These are phyloP conservation scores for Solea senegalensis DNA, from an alignment of 2,113 vertebrate species.

Conservation along the genomic window DNA sequence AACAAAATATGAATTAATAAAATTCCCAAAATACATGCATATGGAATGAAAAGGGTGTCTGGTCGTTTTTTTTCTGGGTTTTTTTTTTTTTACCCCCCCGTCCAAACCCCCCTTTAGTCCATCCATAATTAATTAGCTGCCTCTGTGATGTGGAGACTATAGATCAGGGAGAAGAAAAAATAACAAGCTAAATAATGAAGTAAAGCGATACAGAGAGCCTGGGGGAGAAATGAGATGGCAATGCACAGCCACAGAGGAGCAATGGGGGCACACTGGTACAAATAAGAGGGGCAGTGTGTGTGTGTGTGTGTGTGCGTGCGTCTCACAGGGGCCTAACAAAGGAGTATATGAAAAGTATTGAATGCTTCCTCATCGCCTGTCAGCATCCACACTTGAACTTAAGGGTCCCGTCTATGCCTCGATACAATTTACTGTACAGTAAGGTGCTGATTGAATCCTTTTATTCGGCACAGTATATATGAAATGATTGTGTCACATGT, in stretches of 20 bases:
- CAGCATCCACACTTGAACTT: conserved; percentile 39
- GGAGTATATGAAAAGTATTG: conserved; percentile 23
- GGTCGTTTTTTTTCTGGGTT: conserved; percentile 44
- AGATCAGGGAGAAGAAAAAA: conserved; percentile 76
- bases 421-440: conserved; percentile 16
- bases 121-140: conserved; percentile 79
- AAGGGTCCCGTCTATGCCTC: conserved; percentile 5
- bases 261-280: conserved; percentile 48
- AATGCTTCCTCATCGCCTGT: conserved; percentile 22
- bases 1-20: conserved; percentile 79
- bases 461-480: conserved; percentile 9
- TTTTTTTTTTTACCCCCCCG: conserved; percentile 34
- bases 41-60: conserved; percentile 73
- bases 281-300: conserved; percentile 30
- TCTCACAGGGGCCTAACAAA: conserved; percentile 26
- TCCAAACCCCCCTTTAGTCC: conserved; percentile 30
- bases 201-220: conserved; percentile 67
- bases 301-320: conserved; percentile 24
- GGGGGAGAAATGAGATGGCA: conserved; percentile 60
- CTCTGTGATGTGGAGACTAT: conserved; percentile 76
- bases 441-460: conserved; percentile 4
- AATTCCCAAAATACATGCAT: conserved; percentile 72
- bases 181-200: conserved; percentile 79
- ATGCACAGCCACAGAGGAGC: conserved; percentile 52
- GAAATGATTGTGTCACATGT: not conserved